Evolutionary conservation across 2,888 invertebrate genomes (phyloP).

Genomic region (Pilophorus perplexus): DNA sequence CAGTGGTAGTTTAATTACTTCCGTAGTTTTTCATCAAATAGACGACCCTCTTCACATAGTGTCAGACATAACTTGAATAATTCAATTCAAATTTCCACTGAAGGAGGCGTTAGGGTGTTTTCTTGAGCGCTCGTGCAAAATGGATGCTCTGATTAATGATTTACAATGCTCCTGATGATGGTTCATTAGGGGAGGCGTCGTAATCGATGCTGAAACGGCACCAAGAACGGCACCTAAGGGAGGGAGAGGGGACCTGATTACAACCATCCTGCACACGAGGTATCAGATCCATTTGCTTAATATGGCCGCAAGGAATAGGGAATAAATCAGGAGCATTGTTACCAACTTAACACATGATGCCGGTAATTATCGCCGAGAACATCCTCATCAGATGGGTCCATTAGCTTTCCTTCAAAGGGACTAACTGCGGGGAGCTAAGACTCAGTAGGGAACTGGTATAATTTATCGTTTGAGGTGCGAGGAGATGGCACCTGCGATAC

Average conservation of each 20-base stretch:
- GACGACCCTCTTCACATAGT: no score
- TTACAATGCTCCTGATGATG: conserved; percentile 16
- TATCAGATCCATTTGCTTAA: conserved; percentile 36
- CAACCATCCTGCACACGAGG: background rate
- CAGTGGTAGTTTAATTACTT: no score
- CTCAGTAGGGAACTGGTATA: no score
- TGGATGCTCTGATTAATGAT: conserved; percentile 26
- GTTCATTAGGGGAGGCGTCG: background rate
- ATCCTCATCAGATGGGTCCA: background rate
- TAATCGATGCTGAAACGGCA: background rate
- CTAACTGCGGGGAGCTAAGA: conserved; percentile 5
- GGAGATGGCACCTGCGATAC: conserved; percentile 2
- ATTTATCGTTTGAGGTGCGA: background rate
- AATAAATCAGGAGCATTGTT: conserved; percentile 30
- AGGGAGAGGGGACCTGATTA: conserved; percentile 29
- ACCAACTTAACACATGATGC: conserved; percentile 31
- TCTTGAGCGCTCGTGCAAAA: conserved; percentile 6
- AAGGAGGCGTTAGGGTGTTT: background rate
- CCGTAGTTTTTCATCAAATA: no score
- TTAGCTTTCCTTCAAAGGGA: conserved; percentile 5
- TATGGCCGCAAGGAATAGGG: conserved; percentile 18
- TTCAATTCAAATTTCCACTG: no score
- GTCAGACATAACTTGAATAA: no score
- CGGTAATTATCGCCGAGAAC: conserved; percentile 9
- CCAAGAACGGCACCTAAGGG: background rate